Evolutionary conservation across 2,888 invertebrate genomes (phyloP).

Genomic region (Eumacrocentrus americanus): DNA sequence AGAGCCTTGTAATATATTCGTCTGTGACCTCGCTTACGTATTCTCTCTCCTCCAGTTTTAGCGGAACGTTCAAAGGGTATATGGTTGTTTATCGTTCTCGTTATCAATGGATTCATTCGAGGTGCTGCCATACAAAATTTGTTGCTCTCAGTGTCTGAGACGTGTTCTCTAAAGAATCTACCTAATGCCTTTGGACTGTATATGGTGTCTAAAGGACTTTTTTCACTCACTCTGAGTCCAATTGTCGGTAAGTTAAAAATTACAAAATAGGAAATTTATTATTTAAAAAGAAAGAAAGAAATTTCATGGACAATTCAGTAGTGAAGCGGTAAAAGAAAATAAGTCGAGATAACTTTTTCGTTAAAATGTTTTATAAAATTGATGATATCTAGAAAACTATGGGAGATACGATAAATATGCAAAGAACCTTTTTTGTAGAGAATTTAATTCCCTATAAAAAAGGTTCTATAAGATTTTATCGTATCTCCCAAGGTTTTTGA

Average conservation of each 20-base stretch:
- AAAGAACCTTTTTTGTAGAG: background rate
- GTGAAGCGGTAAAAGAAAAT: no score
- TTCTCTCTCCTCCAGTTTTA: slow-evolving; percentile 66
- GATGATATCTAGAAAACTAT: background rate
- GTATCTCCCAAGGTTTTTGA: no score
- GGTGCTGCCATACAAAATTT: slow-evolving; percentile 81
- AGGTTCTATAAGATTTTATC: no score
- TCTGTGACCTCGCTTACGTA: slow-evolving; percentile 19
- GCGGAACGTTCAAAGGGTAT: slow-evolving; percentile 77
- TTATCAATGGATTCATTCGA: slow-evolving; percentile 79
- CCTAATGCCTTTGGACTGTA: slow-evolving; percentile 80
- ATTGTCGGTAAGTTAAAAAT: slow-evolving; percentile 52
- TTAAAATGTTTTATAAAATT: no score
- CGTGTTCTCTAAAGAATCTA: slow-evolving; percentile 73
- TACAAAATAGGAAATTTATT: background rate
- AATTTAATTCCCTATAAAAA: background rate
- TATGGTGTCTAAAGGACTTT: slow-evolving; percentile 77
- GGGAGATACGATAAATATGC: background rate
- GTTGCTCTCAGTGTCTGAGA: slow-evolving; percentile 79
- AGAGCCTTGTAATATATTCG: background rate
- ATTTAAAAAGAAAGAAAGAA: background rate
- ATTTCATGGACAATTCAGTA: no score
- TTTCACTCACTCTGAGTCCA: slow-evolving; percentile 74
- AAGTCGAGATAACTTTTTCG: no score
- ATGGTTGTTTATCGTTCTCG: slow-evolving; percentile 72